Evolutionary conservation across 2,113 vertebrate genomes (phyloP).

Genomic region (Onychostoma macrolepis): DNA sequence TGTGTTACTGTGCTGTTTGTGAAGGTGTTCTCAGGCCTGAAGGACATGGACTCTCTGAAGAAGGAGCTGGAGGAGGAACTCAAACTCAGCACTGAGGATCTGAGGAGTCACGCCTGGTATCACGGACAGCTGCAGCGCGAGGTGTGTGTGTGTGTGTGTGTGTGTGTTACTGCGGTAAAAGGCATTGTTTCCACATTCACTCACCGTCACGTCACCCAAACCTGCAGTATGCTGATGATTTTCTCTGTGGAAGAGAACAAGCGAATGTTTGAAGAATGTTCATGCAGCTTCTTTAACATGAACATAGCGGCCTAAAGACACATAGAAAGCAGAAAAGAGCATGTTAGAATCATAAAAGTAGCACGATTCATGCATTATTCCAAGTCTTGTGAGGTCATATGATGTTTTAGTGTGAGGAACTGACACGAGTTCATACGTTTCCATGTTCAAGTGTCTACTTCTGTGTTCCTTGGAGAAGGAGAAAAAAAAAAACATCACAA

Average conservation of each 20-base stretch:
- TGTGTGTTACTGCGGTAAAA: neutral
- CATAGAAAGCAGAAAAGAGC: neutral
- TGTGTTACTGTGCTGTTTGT: neutral
- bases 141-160: constrained; percentile 63
- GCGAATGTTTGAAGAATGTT: neutral
- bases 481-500: neutral
- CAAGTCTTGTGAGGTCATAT: neutral
- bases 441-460: neutral
- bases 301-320: neutral
- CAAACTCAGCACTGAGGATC: constrained; percentile 79
- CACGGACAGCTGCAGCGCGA: constrained; percentile 79
- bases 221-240: neutral
- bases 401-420: neutral
- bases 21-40: constrained; percentile 49
- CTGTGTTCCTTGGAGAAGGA: neutral
- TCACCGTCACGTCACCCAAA: neutral
- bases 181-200: neutral
- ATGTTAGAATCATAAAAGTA: neutral
- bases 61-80: constrained; percentile 84
- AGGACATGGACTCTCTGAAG: constrained; percentile 78
- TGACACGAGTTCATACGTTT: neutral
- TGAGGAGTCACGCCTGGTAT: constrained; percentile 84
- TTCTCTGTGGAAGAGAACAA: neutral
- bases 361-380: neutral
- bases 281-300: neutral